Conservation (phyloP, 2,113 vertebrate genomes). For the Pygoscelis adeliae region DNA sequence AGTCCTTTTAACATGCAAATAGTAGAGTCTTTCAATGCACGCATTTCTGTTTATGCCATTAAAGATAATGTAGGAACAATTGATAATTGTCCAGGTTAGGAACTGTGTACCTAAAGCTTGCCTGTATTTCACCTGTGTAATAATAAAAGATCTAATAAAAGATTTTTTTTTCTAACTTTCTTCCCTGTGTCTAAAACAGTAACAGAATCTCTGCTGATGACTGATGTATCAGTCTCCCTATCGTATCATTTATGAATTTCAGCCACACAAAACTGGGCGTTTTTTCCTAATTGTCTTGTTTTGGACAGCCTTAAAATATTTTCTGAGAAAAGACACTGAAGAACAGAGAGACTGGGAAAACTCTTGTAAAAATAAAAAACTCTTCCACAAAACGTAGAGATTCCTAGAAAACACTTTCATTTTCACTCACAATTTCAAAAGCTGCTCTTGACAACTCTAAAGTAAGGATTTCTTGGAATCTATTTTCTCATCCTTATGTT, state of each 20-base stretch:
- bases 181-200: neutral
- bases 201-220: neutral
- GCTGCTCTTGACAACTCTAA: neutral
- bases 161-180: neutral
- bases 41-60: neutral
- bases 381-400: neutral
- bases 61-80: neutral
- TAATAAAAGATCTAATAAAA: neutral
- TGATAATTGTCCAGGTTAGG: neutral
- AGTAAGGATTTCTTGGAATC: neutral
- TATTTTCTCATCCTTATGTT: neutral
- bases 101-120: neutral
- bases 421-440: neutral
- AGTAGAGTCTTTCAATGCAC: neutral
- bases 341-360: neutral
- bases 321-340: neutral
- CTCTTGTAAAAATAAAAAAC: too few species aligned
- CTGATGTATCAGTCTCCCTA: neutral
- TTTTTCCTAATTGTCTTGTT: neutral
- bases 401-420: neutral
- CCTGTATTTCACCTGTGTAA: neutral
- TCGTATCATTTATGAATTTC: neutral
- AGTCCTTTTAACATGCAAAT: conserved; percentile 17
- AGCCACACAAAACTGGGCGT: rapidly evolving
- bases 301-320: neutral